Evolutionary conservation across 2,888 invertebrate species (phyloP), one percentile per base, ranked within the genome.

Genomic region (Pemphredon lugubris): DNA sequence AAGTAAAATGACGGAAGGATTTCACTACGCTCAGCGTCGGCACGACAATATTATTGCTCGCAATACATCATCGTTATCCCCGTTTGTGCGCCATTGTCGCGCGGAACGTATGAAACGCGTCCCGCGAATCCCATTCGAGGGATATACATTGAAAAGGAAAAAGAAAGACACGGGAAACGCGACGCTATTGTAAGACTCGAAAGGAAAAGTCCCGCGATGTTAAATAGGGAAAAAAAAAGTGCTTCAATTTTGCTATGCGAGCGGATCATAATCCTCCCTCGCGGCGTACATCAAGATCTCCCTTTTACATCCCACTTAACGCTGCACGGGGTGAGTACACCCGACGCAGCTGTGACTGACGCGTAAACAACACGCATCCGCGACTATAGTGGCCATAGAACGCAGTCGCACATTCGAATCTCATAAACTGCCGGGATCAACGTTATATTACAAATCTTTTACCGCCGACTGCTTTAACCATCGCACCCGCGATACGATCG

Each of bases 11-110:
- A 70, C 50, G 69, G 53, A 11, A 69, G 69, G 13, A 34, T 60
- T 60, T 39, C 55, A 40, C 60, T 50, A 26, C 57, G 54, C 51
- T 26, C 40, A 20, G 18, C 63, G 47, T 37, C 48, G 39, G 50
- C 23, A 55, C n/a, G n/a, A n/a, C n/a, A 42, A 47, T 45, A 34
- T 65, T 73, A 65, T 71, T 39, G 53, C 37, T 30, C 54, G 9
- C 58, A 23, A 14, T 20, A 42, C 57, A 13, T 61, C 73, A 54
- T 66, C 72, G 58, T 73, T 73, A 73, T 73, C 21, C 53, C 71
- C 23, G 40, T 60, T 58, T 21, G 42, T 23, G 14, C 47, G 63
- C 30, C 51, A 18, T 34, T 51, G 20, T 20, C 4, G n/a, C 7
- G n/a, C 20, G 5, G 14, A 21, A 20, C 11, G 14, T 45, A 47